phyloP scores from a whole-genome alignment of 2,888 invertebrate genomes.

The Peribatodes rhomboidaria region DNA sequence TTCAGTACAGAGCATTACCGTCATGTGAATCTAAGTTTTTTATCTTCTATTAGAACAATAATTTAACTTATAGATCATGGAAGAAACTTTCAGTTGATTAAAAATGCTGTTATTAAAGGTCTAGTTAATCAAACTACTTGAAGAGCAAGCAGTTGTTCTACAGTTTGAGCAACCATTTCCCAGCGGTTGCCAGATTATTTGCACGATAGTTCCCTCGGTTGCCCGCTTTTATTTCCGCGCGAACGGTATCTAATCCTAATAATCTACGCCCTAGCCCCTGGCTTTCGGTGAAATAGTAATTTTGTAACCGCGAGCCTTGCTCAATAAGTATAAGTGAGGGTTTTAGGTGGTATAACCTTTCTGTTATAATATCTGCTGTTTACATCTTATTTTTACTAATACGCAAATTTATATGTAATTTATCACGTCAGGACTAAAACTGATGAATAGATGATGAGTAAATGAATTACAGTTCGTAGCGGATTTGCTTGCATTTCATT shows the following conservation, averaged over 20 bases:
- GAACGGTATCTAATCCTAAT: slow-evolving; percentile 77
- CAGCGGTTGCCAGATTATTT: background rate
- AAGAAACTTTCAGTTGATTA: too few relatives aligned
- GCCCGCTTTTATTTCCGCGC: slow-evolving; percentile 81
- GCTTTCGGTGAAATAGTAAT: slow-evolving; percentile 46
- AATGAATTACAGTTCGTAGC: too few relatives aligned
- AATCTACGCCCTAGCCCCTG: slow-evolving; percentile 69
- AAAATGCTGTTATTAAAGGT: background rate
- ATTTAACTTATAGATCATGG: background rate
- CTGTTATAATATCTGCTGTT: too few relatives aligned
- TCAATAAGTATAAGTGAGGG: slow-evolving; percentile 4
- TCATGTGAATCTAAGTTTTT: too few relatives aligned
- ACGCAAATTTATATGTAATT: too few relatives aligned
- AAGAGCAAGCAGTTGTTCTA: background rate
- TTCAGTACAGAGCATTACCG: too few relatives aligned
- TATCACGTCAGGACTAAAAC: too few relatives aligned
- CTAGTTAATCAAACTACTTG: background rate
- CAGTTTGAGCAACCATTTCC: background rate
- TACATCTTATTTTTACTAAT: too few relatives aligned
- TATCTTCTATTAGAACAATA: too few relatives aligned
- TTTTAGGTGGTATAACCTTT: background rate
- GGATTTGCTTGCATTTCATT: too few relatives aligned
- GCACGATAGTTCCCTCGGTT: slow-evolving; percentile 31
- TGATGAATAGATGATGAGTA: too few relatives aligned
- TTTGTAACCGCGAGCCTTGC: slow-evolving; percentile 20